Evolutionary conservation across 2,797 vertebrate species (phyloP).

Genomic region (Poecilia picta): DNA sequence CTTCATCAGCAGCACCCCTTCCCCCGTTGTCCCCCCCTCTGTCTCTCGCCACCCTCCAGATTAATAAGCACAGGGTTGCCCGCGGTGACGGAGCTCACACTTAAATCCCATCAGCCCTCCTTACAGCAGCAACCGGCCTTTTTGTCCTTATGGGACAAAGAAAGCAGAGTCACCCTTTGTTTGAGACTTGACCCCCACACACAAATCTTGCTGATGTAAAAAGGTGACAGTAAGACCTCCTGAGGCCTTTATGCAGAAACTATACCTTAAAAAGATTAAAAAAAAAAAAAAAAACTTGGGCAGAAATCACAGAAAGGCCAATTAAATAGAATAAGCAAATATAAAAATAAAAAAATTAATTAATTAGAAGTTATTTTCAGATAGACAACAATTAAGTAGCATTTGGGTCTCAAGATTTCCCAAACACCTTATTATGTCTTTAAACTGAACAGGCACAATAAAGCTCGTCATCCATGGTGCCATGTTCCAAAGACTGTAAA

Average conservation of each 20-base stretch:
- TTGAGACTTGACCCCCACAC: conserved; percentile 64
- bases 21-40: conserved; percentile 34
- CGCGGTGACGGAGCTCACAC: conserved; percentile 74
- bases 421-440: not conserved
- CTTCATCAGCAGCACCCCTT: conserved; percentile 80
- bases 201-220: conserved; percentile 65
- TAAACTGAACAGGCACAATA: not conserved
- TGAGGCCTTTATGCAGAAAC: conserved; percentile 62
- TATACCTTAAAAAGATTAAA: conserved; percentile 39
- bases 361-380: not conserved
- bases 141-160: conserved; percentile 79
- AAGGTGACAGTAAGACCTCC: conserved; percentile 77
- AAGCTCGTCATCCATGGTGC: not conserved
- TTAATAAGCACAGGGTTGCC: conserved; percentile 82
- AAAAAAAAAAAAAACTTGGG: conserved; percentile 35
- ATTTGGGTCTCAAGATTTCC: not conserved
- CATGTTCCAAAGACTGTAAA: not conserved
- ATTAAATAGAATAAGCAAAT: not conserved
- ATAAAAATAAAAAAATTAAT: not conserved
- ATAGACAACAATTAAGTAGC: not conserved
- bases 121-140: conserved; percentile 60
- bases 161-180: conserved; percentile 68
- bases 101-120: conserved; percentile 76
- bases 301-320: conserved; percentile 49
- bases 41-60: conserved; percentile 37